Percentiles rank a stretch among this genome's conserved stretches.
Conservation (phyloP, 2,888 invertebrate species). For the Agrochola litura region DNA sequence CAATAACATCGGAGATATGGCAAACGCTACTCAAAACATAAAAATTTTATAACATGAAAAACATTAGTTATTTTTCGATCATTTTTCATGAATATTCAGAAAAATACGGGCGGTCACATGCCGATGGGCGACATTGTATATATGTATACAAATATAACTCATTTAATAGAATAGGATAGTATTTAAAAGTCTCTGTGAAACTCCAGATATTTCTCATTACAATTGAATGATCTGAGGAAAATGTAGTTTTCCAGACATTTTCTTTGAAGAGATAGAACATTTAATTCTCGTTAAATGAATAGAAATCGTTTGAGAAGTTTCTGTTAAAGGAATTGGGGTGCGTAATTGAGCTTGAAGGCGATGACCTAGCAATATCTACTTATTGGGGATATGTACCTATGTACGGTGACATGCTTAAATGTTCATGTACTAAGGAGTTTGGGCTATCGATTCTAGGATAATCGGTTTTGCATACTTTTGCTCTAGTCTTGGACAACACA, state of each 20-base stretch:
- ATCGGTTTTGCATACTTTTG: neutral
- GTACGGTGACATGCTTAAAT: neutral
- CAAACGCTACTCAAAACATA: too few relatives aligned
- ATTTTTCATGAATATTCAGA: too few relatives aligned
- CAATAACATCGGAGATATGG: too few relatives aligned
- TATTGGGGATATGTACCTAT: slow-evolving; percentile 11
- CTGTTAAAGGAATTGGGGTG: slow-evolving; percentile 54
- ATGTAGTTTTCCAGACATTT: slow-evolving; percentile 15
- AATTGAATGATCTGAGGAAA: neutral
- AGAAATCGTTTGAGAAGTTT: slow-evolving; percentile 42
- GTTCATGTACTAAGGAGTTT: neutral
- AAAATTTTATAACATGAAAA: too few relatives aligned
- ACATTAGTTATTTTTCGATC: too few relatives aligned
- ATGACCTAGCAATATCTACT: slow-evolving; percentile 46
- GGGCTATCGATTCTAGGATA: neutral
- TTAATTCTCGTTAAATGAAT: slow-evolving; percentile 23
- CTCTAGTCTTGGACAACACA: too few relatives aligned
- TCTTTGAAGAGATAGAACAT: slow-evolving; percentile 21
- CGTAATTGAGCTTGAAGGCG: slow-evolving; percentile 61
- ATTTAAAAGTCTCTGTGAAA: neutral
- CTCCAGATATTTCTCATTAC: slow-evolving; percentile 9
- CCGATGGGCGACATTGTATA: too few relatives aligned
- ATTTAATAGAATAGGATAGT: too few relatives aligned
- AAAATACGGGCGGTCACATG: too few relatives aligned
- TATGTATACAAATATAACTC: too few relatives aligned